A percentile compares a stretch with the other conserved stretches of the same genome.
Evolutionary conservation across 2,797 vertebrate genomes (phyloP).

Genomic region (Oceanodroma leucorhoa): DNA sequence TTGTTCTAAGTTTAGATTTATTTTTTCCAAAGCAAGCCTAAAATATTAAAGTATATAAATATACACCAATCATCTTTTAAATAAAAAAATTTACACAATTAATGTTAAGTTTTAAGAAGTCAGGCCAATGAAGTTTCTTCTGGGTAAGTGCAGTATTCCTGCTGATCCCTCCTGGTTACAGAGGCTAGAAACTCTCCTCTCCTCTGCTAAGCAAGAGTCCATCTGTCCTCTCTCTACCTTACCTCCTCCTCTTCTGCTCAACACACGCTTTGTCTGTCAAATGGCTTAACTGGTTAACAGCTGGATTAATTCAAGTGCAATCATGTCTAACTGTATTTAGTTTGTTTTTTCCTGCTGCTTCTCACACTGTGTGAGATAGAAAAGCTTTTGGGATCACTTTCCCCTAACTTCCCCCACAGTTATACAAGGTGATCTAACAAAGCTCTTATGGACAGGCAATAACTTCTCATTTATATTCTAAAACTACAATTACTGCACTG

Average conservation of each 20-base stretch:
- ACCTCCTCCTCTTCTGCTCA: background rate
- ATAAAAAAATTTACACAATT: background rate
- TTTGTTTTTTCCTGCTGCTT: background rate
- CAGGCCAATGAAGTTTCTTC: background rate
- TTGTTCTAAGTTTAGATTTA: background rate
- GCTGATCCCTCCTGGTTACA: background rate
- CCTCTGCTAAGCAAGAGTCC: background rate
- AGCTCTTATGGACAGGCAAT: accelerated
- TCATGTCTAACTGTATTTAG: background rate
- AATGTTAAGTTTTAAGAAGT: background rate
- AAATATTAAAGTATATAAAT: background rate
- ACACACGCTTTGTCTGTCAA: accelerated
- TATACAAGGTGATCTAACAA: background rate
- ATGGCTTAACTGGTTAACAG: background rate
- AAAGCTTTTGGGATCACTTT: background rate
- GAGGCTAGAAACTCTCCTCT: background rate
- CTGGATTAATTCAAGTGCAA: background rate
- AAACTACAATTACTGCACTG: background rate
- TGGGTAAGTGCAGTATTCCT: background rate
- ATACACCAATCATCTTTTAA: background rate
- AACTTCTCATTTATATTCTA: background rate
- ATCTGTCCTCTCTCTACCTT: background rate
- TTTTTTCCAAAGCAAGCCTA: background rate
- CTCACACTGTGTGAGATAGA: background rate
- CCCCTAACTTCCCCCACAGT: too few species aligned